Evolutionary conservation across 2,797 vertebrate genomes (phyloP), one percentile per base, ranked within the genome.

Genomic region (Xyrichtys novacula): DNA sequence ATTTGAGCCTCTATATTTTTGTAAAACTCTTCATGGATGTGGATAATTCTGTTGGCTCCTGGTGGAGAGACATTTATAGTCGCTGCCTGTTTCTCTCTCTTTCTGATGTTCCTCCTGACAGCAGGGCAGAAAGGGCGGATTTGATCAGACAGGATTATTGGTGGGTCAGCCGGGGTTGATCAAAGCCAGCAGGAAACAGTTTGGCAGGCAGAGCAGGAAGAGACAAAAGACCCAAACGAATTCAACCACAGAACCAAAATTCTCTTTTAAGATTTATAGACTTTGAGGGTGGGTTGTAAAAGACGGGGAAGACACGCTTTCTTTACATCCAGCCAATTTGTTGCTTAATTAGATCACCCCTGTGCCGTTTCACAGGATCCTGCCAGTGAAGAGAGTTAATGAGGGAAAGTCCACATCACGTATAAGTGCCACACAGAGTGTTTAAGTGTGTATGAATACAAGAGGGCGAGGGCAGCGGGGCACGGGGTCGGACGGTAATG

Each of bases 401-500:
- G 39, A 76, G 69, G 65, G 71, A 76, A 83, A 82, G 66, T 78
- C 66, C 78, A 23, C 50, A 77, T 72, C 65, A 67, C 9, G 3
- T 80, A 71, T 56, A 56, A 63, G 48, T 46, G 48, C 70, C 58
- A 46, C 65, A 52, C 57, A 77, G 49, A 71, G 68, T 55, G 53
- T 43, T 28, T 50, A 10, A 34, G 53, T 55, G 64, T 67, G n/a
- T 34, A 26, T 43, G 60, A 25, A 46, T 55, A 48, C 43, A 70
- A 32, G 49, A 56, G 65, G 70, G 73, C 32, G 26, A 77, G 78
- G 76, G 76, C 60, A 76, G 66, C 62, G 52, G 85, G 87, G 76
- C 79, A 82, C 1, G 12, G 69, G 86, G 81, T 84, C 78, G 63
- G 72, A 83, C 83, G 55, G 71, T 85, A 88, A 90, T 89, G 84